Conservation (phyloP, 1,140 invertebrate genomes). For the Lethocerus indicus region DNA sequence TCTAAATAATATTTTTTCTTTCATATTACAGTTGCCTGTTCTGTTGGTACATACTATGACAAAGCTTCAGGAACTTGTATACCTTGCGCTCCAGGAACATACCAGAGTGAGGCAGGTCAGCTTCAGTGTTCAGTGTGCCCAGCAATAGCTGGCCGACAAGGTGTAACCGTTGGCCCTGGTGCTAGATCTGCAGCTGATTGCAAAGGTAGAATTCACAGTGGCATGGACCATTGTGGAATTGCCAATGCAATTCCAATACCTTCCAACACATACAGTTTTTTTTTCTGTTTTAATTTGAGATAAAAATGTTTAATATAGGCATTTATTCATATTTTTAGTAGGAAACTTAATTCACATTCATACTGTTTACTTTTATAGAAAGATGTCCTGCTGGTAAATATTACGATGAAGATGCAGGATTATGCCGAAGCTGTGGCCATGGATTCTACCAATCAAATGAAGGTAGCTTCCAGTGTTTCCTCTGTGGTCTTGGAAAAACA, state of each 20-base stretch:
- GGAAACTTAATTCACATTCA: not conserved
- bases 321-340: not conserved
- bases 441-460: conserved; percentile 85
- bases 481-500: conserved; percentile 85
- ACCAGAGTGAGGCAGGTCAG: conserved; percentile 87
- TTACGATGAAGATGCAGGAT: conserved; percentile 65
- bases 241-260: not conserved
- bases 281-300: not conserved
- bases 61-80: conserved; percentile 54
- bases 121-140: conserved; percentile 76
- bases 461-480: conserved; percentile 74
- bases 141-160: conserved; percentile 63
- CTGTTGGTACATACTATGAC: conserved; percentile 79
- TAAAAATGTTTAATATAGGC: not conserved
- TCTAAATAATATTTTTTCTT: not conserved
- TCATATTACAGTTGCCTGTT: conserved; percentile 65
- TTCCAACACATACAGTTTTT: not conserved
- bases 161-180: conserved; percentile 70
- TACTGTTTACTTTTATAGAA: conserved; percentile 32
- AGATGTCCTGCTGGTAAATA: conserved; percentile 81
- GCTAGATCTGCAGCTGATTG: conserved; percentile 77
- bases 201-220: conserved; percentile 65
- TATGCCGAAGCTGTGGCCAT: conserved; percentile 82
- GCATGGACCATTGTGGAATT: too few species aligned
- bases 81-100: conserved; percentile 74